A percentile compares a stretch with the other conserved stretches of the same genome.
Conservation (phyloP, 2,797 vertebrate genomes). For the Ispidina picta region DNA sequence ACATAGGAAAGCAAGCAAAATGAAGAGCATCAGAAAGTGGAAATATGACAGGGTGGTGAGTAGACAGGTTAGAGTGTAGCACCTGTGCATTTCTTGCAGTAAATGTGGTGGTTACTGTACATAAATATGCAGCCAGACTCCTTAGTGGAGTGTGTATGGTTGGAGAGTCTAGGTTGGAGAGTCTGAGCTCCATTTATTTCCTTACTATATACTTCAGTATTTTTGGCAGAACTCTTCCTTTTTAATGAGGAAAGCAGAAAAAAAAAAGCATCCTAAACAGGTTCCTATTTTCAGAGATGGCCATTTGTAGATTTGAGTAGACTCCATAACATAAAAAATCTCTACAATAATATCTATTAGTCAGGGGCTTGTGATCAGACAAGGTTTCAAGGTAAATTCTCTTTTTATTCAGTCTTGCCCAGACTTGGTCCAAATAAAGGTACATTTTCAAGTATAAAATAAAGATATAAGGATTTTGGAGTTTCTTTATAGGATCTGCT, state of each 20-base stretch:
- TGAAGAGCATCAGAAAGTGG: fast-evolving
- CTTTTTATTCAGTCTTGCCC: background rate
- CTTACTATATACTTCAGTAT: fast-evolving
- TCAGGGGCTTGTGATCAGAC: background rate
- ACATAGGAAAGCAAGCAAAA: background rate
- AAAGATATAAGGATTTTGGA: background rate
- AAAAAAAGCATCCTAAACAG: background rate
- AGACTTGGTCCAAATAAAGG: background rate
- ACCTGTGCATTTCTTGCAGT: background rate
- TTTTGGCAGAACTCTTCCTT: background rate
- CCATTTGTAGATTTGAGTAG: background rate
- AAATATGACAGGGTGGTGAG: background rate
- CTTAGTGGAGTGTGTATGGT: background rate
- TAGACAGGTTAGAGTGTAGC: fast-evolving
- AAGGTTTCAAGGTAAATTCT: background rate
- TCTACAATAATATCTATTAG: background rate
- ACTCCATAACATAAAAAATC: fast-evolving
- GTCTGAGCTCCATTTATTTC: background rate
- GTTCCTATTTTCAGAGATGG: background rate
- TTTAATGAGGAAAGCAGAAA: background rate
- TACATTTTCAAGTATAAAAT: background rate
- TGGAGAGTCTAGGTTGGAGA: background rate
- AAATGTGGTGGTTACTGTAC: background rate
- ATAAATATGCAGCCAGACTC: fast-evolving
- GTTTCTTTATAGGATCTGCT: background rate